These are phyloP conservation scores for Acipenser ruthenus DNA, from an alignment of 2,797 vertebrate genomes.

Conservation along the genomic window DNA sequence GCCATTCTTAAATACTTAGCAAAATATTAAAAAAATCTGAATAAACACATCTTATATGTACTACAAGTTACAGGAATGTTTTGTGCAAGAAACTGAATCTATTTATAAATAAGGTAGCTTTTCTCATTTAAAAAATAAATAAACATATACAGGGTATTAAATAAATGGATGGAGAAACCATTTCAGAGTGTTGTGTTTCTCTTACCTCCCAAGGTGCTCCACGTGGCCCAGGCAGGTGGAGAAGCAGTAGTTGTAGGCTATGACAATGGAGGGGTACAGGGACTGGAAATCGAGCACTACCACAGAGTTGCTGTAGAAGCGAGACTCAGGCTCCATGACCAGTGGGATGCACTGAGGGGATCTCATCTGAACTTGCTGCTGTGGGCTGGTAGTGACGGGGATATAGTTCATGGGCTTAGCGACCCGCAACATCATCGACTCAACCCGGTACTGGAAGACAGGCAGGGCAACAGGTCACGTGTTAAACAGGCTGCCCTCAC, in stretches of 20 bases:
- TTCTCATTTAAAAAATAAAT: no score
- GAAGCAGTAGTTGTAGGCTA: conserved; percentile 97
- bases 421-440: conserved; percentile 95
- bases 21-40: no score
- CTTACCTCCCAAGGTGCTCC: conserved; percentile 92
- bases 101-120: no score
- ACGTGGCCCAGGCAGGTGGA: conserved; percentile 92
- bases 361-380: conserved; percentile 90
- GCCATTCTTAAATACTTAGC: no score
- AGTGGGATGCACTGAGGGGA: conserved; percentile 83
- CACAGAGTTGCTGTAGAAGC: conserved; percentile 94
- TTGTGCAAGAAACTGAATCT: no score
- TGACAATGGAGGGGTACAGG: conserved; percentile 90
- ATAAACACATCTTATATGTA: no score
- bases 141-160: no score
- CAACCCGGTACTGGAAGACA: conserved; percentile 81
- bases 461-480: neutral
- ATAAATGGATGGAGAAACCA: neutral
- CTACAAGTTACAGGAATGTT: no score
- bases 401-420: conserved; percentile 97
- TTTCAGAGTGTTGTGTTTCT: neutral
- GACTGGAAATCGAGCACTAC: conserved; percentile 95
- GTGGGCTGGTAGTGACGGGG: conserved; percentile 76
- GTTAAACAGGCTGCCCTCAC: neutral
- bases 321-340: conserved; percentile 93